Evolutionary conservation across 2,113 vertebrate species (phyloP).

Genomic region (Pteruthius melanotis): DNA sequence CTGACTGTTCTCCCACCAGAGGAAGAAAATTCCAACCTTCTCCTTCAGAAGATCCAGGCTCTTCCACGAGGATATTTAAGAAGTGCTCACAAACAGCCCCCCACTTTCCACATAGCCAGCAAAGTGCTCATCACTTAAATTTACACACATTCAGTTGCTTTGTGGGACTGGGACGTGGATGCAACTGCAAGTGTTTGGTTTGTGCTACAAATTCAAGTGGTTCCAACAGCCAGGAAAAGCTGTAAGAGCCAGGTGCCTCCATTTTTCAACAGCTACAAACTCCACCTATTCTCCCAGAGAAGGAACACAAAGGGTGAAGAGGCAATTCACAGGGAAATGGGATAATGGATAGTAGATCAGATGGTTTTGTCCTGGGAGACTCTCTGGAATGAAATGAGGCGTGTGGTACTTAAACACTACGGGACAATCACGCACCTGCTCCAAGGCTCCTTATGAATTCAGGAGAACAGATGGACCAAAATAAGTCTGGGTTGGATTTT

Average conservation of each 20-base stretch:
- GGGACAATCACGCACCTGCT: conserved; percentile 7
- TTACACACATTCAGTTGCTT: accelerated
- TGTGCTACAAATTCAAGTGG: not conserved
- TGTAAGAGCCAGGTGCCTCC: not conserved
- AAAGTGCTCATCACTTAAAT: not conserved
- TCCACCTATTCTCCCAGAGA: not conserved
- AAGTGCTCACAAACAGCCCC: not conserved
- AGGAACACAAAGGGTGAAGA: not conserved
- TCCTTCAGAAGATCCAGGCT: not conserved
- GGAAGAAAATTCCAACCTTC: not conserved
- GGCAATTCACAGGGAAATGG: not conserved
- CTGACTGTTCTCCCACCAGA: not conserved
- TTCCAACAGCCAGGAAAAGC: not conserved
- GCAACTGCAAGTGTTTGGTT: not conserved
- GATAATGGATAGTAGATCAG: not conserved
- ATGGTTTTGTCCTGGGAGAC: not conserved
- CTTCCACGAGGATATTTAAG: not conserved
- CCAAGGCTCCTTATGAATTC: not conserved
- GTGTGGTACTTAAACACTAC: not conserved
- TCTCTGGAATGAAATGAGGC: conserved; percentile 18
- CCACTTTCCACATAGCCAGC: not conserved
- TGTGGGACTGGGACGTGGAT: not conserved
- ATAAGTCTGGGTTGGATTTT: not conserved
- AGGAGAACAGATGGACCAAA: not conserved
- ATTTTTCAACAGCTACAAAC: not conserved